Base-by-base conservation (phyloP, 2,888 invertebrate genomes). In the Steinernema carpocapsae region DNA sequence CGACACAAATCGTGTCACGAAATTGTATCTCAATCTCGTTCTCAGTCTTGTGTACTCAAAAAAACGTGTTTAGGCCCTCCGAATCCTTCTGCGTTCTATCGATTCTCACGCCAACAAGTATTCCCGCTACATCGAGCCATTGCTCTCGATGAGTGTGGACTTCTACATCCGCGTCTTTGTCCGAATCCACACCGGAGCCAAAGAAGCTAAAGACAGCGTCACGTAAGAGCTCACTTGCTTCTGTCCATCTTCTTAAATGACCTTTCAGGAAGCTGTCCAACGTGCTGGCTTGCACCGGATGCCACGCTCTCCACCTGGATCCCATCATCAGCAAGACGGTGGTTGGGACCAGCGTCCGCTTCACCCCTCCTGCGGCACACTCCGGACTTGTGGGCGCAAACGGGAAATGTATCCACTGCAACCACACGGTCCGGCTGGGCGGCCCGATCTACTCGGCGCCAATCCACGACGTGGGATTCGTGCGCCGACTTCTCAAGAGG, bases 131-230 rank as follows among this genome's bases (percentile, higher is more conserved):
- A 95, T 96, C 81, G 92, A 92, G 52, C 99, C 99, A 0, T 87
- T 97, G 56, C 88, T 99, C 1, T 94, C 94, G 32, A 89, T 99
- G 79, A 95, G 95, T 26, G 94, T 93, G 0, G 99, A 99, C 88
- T 99, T 99, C 90, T 99, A 99, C 88, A 92, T 97, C 48, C 90
- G 99, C 76, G 92, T 97, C 10, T 96, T 97, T 88, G 94, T 99
- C 0, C 91, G 92, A 84, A 90, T 99, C 0, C 92, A 91, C 83
- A 91, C 92, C 0, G 93, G 95, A 46, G 93, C 93, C 72, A 90
- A 91, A 52, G 92, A 92, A 82, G 96, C 95, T 85, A 97, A 99
- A 90, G 91, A 92, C 84, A 93, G 93, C 64, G 92, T 93, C 71
- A 93, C 92, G 93, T 93, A 86, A 74, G 82, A 73, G 52, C 76